Evolutionary conservation across 2,888 invertebrate genomes (phyloP).

Genomic region (Tigriopus californicus): DNA sequence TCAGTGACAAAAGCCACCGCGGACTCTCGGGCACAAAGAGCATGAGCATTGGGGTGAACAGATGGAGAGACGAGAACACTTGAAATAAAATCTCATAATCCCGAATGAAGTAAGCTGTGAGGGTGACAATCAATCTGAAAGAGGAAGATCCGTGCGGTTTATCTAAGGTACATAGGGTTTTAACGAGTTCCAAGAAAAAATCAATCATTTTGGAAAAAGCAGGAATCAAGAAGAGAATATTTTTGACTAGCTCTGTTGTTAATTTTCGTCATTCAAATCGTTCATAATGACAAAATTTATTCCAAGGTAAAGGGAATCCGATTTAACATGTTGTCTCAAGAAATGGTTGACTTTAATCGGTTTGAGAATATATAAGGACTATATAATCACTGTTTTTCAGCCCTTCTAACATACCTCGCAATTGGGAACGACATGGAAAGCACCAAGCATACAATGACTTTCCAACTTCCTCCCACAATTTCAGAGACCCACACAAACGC

Average conservation of each 20-base stretch:
- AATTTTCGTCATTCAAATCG: not conserved
- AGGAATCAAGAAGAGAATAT: not conserved
- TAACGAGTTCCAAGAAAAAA: not conserved
- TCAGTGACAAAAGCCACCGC: constrained; percentile 6
- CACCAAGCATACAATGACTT: constrained; percentile 1
- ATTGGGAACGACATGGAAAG: constrained; percentile 3
- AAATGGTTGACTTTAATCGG: too few relatives aligned
- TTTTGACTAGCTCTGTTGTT: not conserved
- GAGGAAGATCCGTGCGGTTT: too few relatives aligned
- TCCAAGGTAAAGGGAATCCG: too few relatives aligned
- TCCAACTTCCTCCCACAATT: constrained; percentile 11
- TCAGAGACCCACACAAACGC: constrained; percentile 14
- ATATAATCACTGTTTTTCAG: too few relatives aligned
- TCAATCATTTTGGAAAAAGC: not conserved
- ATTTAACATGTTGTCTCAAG: too few relatives aligned
- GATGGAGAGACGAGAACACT: constrained; percentile 1
- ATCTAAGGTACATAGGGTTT: too few relatives aligned
- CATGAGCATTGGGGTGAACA: not conserved
- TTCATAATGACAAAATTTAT: too few relatives aligned
- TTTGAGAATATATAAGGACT: too few relatives aligned
- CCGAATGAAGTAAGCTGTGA: constrained; percentile 5
- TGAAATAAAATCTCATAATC: constrained; percentile 3
- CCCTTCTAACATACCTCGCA: constrained; percentile 8
- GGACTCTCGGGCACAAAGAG: constrained; percentile 11
- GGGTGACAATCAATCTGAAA: not conserved